Evolutionary conservation across 2,888 invertebrate genomes (phyloP).

Genomic region (Nematopogon swammerdamellus): DNA sequence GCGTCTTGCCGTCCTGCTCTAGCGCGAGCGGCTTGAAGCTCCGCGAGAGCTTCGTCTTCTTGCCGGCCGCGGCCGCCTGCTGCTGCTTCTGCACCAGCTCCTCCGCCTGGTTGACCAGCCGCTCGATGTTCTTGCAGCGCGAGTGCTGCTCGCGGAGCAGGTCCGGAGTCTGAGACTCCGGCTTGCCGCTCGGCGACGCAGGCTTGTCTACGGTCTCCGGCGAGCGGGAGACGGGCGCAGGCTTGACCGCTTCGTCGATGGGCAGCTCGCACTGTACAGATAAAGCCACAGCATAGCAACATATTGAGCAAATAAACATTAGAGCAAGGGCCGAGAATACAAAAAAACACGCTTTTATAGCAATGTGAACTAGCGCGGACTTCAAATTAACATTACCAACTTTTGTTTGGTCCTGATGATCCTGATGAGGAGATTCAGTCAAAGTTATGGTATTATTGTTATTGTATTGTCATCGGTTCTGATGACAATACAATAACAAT

Average conservation of each 20-base stretch:
- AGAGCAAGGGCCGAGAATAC: no score
- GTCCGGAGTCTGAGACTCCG: conserved; percentile 42
- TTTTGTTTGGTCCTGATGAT: no score
- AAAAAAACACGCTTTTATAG: no score
- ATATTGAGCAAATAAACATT: no score
- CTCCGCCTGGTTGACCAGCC: conserved; percentile 77
- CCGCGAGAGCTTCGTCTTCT: conserved; percentile 34
- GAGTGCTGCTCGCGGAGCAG: conserved; percentile 44
- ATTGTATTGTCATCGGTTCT: no score
- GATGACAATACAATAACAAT: no score
- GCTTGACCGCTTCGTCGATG: conserved; percentile 24
- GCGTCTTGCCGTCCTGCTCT: conserved; percentile 44
- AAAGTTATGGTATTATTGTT: no score
- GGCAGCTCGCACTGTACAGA: conserved; percentile 46
- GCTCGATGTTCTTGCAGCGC: conserved; percentile 64
- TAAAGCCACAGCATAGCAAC: background rate
- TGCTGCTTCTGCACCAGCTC: conserved; percentile 67
- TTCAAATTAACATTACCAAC: no score
- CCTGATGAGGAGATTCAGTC: no score
- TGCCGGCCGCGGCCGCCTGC: conserved; percentile 40
- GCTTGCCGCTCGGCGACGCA: conserved; percentile 28
- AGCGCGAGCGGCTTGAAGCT: conserved; percentile 52
- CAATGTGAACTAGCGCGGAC: no score
- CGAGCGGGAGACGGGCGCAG: conserved; percentile 15
- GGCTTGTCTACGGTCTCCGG: conserved; percentile 14